Base-by-base conservation (phyloP, 2,888 invertebrate genomes). In the Synanthedon formicaeformis region DNA sequence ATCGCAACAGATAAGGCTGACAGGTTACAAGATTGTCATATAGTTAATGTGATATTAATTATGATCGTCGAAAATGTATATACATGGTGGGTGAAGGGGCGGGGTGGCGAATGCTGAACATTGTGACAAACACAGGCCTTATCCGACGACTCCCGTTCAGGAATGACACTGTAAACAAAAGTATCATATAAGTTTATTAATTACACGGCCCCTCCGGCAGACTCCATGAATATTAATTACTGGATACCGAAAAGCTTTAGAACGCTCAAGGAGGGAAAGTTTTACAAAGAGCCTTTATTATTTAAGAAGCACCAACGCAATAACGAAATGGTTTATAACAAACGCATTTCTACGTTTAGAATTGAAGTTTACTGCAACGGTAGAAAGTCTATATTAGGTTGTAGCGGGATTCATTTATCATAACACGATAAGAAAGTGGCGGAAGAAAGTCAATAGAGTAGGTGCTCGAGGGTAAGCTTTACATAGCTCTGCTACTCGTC, bases 171-270 rank as follows among this genome's bases (percentile, higher is more conserved):
- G 82, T 84, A 85, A 84, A 86, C 86, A 87, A 86, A 87, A 87
- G 86, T 85, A 86, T 85, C 86, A 86, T 86, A 87, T 86, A 87
- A 87, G 86, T 86, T 87, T 86, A 87, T 87, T 87, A 87, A 87
- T 87, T 86, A 87, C 85, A 83, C 77, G 78, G 75, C 79, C 85
- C 84, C 85, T 85, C 77, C 73, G 79, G 81, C 76, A 77, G 83
- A 75, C 81, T 80, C 80, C 85, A 86, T 87, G 86, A 87, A 87
- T 87, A 86, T 85, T 86, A 86, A 86, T 87, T 86, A 85, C 82
- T 78, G 83, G 83, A 85, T 85, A 85, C 83, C 82, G 74, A 84
- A 83, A 83, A 85, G 85, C 86, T 82, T 84, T 81, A 81, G 81
- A 85, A 82, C 79, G 83, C 83, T 85, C 82, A 83, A 85, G 83